Evolutionary conservation across 2,113 vertebrate species (phyloP), one percentile per base, ranked within the genome.

Genomic region (Proteles cristata): DNA sequence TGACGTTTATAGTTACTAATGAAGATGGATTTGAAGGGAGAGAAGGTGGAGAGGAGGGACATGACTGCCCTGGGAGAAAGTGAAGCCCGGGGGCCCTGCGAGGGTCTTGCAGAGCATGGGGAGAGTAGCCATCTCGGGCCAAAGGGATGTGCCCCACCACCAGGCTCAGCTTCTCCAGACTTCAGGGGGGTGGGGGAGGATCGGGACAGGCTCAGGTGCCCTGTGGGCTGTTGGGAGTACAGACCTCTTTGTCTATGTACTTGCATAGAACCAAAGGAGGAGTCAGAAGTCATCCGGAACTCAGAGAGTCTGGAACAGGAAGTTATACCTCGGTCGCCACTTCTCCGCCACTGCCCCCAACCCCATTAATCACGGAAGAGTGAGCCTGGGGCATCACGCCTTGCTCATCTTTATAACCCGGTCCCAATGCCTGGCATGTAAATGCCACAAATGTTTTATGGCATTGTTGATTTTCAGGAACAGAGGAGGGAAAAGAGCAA

Each of bases 1-100:
- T 98, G 98, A 98, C 89, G 6, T 98, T 99, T 98, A 98, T 97
- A 93, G 98, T 98, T 71, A 35, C 97, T 99, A 99, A 99, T 98
- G 98, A 99, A 98, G 98, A 99, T 98, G 97, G 97, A 99, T 98
- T 89, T 85, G 58, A 45, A 97, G 94, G 94, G 94, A 95, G 63
- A 95, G 97, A 97, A 97, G 39, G 80, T 74, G 9, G 88, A 77
- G 50, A 19, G 28, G 69, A 63, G 93, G 89, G 50, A 94, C 86
- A 83, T 81, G 63, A 88, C 66, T 94, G 68, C 91, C 84, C 58
- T 66, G 82, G 71, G 21, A 61, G 7, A 74, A 35, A 48, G 53
- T 0, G 4, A 55, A 55, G 53, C 77, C 71, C 63, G 16, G 7
- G 0, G 82, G 45, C 68, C 45, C 23, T 11, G 0, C 3, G 58